Evolutionary conservation across 2,113 vertebrate species (phyloP).

Genomic region (Brienomyrus brachyistius): DNA sequence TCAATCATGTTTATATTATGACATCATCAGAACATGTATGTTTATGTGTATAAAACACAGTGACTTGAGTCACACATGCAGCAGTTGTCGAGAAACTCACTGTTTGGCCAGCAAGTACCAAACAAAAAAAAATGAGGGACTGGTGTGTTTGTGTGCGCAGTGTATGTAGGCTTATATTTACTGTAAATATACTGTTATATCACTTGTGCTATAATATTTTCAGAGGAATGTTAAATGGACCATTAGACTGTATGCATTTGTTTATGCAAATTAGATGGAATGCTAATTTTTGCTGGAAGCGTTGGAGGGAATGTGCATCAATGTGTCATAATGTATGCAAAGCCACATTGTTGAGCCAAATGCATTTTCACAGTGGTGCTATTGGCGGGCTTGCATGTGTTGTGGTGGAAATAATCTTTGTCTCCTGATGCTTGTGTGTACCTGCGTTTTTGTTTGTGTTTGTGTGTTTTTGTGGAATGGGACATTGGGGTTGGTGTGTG

Average conservation of each 20-base stretch:
- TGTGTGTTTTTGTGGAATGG: not conserved
- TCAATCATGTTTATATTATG: not conserved
- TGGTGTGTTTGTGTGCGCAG: not conserved
- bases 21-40: not conserved
- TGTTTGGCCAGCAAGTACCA: not conserved
- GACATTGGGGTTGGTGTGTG: not conserved
- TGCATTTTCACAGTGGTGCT: not conserved
- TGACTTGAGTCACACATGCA: not conserved
- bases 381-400: not conserved
- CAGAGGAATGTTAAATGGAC: not conserved
- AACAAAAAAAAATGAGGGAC: not conserved
- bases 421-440: not conserved
- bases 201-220: not conserved
- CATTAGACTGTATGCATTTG: not conserved
- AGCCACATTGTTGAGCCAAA: conserved; percentile 7
- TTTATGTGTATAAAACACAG: not conserved
- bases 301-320: not conserved
- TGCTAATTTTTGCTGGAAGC: not conserved
- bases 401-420: not conserved
- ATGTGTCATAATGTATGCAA: not conserved
- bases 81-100: not conserved
- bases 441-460: not conserved
- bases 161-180: not conserved
- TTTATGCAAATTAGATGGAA: conserved; percentile 3
- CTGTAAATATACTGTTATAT: not conserved